phyloP scores from a whole-genome alignment of 2,888 invertebrate species.

The Drosophila quasianomalipes region DNA sequence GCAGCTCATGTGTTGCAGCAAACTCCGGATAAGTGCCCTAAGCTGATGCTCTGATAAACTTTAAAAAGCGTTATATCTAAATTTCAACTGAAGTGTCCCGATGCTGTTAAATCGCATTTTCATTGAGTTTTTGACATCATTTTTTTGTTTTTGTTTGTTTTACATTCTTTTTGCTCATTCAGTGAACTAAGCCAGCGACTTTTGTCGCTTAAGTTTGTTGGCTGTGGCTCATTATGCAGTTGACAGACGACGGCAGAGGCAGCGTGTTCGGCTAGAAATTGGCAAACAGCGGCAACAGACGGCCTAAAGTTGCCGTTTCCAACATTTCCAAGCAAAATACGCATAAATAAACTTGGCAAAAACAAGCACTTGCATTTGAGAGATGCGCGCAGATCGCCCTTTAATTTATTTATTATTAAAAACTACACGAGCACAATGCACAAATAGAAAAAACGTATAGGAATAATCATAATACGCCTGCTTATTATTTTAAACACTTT shows the following conservation, averaged over 20 bases:
- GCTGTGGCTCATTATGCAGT: conserved; percentile 71
- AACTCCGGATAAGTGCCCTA: background rate
- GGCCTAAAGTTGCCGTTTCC: conserved; percentile 57
- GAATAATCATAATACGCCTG: background rate
- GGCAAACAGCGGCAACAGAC: conserved; percentile 62
- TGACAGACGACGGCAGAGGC: conserved; percentile 22
- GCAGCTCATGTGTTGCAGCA: conserved; percentile 31
- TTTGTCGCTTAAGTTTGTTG: conserved; percentile 57
- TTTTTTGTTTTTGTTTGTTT: conserved; percentile 8
- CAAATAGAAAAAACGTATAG: background rate
- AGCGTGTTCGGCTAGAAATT: conserved; percentile 50
- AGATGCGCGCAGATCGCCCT: background rate
- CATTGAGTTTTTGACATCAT: conserved; percentile 55
- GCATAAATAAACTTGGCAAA: conserved; percentile 60
- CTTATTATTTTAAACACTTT: background rate
- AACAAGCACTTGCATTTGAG: conserved; percentile 8
- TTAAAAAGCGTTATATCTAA: conserved; percentile 20
- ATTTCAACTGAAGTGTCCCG: conserved; percentile 23
- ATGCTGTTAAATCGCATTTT: conserved; percentile 44
- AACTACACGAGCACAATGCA: too few relatives aligned
- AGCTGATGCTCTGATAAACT: conserved; percentile 6
- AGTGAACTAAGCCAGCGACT: conserved; percentile 63
- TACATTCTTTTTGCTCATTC: conserved; percentile 42
- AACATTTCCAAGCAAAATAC: conserved; percentile 67
- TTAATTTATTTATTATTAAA: background rate